These are phyloP conservation scores for Denticeps clupeoides DNA, from an alignment of 2,797 vertebrate species.

Conservation along the genomic window DNA sequence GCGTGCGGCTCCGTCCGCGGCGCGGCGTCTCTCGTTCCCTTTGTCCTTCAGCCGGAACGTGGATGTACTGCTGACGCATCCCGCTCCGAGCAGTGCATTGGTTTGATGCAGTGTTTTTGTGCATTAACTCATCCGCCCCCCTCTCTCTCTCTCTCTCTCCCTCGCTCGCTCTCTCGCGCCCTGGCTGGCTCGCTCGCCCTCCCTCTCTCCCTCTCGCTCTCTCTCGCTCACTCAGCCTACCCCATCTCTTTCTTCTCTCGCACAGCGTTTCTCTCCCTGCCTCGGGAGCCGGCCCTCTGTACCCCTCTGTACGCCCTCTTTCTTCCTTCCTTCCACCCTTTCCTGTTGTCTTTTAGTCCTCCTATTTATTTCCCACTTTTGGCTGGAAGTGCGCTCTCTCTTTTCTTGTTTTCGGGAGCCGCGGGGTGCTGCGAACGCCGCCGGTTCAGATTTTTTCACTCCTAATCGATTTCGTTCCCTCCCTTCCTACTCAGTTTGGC, in stretches of 20 bases:
- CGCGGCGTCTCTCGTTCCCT: conserved; percentile 62
- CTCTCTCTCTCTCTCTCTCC: conserved; percentile 23
- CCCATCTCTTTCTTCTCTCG: conserved; percentile 46
- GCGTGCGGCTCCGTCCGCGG: too few species aligned
- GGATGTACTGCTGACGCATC: conserved; percentile 82
- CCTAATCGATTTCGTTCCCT: too few species aligned
- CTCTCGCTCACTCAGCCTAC: neutral
- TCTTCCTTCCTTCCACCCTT: neutral
- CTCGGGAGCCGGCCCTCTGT: conserved; percentile 24
- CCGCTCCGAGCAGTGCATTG: conserved; percentile 65
- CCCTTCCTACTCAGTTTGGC: too few species aligned
- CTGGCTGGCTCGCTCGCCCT: conserved; percentile 9
- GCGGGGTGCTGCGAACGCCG: too few species aligned
- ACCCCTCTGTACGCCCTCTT: neutral
- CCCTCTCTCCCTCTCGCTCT: conserved; percentile 29
- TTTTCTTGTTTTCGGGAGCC: too few species aligned
- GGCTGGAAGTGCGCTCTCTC: too few species aligned
- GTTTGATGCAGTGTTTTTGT: conserved; percentile 76
- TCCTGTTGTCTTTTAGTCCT: too few species aligned
- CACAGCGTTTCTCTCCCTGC: conserved; percentile 7
- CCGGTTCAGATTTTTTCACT: too few species aligned
- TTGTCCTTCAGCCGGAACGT: conserved; percentile 76
- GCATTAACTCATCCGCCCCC: conserved; percentile 55
- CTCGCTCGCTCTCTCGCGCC: neutral
- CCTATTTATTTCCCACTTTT: too few species aligned